These are phyloP conservation scores for Drosophila burlai DNA, from an alignment of 1,140 invertebrate genomes.

Conservation along the genomic window DNA sequence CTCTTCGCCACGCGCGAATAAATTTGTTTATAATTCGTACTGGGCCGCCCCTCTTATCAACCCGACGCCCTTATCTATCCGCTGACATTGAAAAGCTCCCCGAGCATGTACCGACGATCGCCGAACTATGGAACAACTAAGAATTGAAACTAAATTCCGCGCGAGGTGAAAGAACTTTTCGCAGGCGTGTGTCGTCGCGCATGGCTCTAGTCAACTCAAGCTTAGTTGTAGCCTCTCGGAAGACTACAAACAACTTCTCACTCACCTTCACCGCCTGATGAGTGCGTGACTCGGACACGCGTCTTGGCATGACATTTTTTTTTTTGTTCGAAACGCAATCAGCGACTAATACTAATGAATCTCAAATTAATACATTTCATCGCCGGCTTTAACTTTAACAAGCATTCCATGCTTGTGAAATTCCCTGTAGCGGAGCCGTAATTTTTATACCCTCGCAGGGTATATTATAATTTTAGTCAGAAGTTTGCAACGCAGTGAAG, in stretches of 20 bases:
- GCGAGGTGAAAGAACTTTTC: slow-evolving; percentile 34
- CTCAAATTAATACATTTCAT: slow-evolving; percentile 69
- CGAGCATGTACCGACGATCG: slow-evolving; percentile 3
- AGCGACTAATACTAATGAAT: slow-evolving; percentile 53
- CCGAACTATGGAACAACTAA: background rate
- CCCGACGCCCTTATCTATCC: slow-evolving; percentile 17
- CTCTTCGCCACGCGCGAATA: slow-evolving; percentile 29
- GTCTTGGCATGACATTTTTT: slow-evolving; percentile 57
- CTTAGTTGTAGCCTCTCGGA: background rate
- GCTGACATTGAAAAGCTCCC: slow-evolving; percentile 16
- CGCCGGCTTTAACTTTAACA: too few relatives aligned
- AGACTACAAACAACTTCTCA: slow-evolving; percentile 3
- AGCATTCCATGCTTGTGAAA: slow-evolving; percentile 13
- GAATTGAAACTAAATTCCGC: slow-evolving; percentile 13
- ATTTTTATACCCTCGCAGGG: too few relatives aligned
- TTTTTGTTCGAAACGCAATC: slow-evolving; percentile 18
- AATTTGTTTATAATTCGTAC: slow-evolving; percentile 44
- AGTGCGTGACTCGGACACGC: slow-evolving; percentile 70
- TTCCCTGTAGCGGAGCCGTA: background rate
- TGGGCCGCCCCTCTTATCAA: slow-evolving; percentile 10
- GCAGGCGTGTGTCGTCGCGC: slow-evolving; percentile 15
- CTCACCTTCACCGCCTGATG: slow-evolving; percentile 6
- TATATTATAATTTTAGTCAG: too few relatives aligned
- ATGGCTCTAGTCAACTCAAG: background rate
- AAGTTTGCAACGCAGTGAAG: too few relatives aligned